Base-by-base conservation (phyloP, 2,888 invertebrate genomes). In the Galerucella nymphaeae region DNA sequence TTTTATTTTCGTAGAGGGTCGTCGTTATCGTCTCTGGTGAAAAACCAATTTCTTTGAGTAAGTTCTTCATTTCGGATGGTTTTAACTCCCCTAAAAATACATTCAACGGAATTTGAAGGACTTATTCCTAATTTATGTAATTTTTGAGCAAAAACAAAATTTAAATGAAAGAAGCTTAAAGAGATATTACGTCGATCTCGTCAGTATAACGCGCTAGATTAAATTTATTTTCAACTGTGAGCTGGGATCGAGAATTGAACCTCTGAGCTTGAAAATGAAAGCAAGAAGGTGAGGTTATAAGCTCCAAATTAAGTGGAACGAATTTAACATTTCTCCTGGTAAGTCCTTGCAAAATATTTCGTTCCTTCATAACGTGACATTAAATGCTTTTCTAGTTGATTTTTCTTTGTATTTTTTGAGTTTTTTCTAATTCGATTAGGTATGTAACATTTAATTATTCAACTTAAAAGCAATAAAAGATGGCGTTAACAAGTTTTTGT, bases 131-230 rank as follows among this genome's bases (percentile, higher is more conserved):
- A 69, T 62, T 62, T 55, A 53, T 63, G 69, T 69, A 41, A 62
- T 55, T 63, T 69, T 69, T 63, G 62, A 62, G 62, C 69, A 69
- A 55, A 69, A 69, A 69, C 69, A 63, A 69, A 69, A 63, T 69
- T 69, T 55, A 63, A 69, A 63, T 69, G 69, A 62, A n/a, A 62
- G 16, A 41, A 69, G 53, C 42, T 69, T 42, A 55, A 50, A 18
- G 63, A 69, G 69, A 69, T 41, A 58, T 55, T n/a, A 41, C 38
- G 69, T 63, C 63, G 62, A 69, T 69, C 63, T 69, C 53, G 62
- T 63, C 62, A 63, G 69, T 63, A 41, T 55, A 23, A 62, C 53
- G 20, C 62, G 38, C 11, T 23, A 69, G 69, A 69, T 69, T 63
- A 62, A 69, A 63, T 62, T 69, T 62, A 69, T 69, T 63, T 41